These are phyloP conservation scores for Drosophila leontia DNA, from an alignment of 1,140 invertebrate species.

Conservation along the genomic window DNA sequence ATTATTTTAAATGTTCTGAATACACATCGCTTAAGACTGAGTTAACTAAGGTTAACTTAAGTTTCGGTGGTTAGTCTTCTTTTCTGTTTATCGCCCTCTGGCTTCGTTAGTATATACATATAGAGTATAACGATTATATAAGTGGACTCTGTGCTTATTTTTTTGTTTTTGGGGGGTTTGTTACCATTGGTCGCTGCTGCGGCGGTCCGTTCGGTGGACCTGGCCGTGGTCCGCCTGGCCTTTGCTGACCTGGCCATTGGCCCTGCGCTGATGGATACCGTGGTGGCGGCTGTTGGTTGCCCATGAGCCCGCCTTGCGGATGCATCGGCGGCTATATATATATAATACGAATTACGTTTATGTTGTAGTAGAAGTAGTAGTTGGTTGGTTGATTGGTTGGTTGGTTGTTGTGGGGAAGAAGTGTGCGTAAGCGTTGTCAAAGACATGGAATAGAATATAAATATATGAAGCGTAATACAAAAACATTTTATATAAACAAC, in stretches of 20 bases:
- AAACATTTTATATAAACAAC: conserved; percentile 66
- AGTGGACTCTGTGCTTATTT: conserved; percentile 44
- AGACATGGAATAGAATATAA: conserved; percentile 82
- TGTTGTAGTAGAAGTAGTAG: conserved; percentile 52
- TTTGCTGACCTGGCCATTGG: conserved; percentile 86
- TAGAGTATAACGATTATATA: conserved; percentile 27
- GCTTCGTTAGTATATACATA: conserved; percentile 41
- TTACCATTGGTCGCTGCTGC: conserved; percentile 90
- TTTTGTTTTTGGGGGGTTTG: conserved; percentile 41
- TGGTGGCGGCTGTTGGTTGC: conserved; percentile 86
- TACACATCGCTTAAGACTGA: conserved; percentile 70
- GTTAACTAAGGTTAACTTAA: conserved; percentile 75
- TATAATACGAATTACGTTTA: conserved; percentile 65
- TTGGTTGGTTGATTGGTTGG: conserved; percentile 17
- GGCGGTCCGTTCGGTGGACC: conserved; percentile 87
- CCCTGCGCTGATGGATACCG: conserved; percentile 83
- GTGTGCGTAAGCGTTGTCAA: conserved; percentile 80
- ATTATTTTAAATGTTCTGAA: conserved; percentile 76
- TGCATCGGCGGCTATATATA: conserved; percentile 84
- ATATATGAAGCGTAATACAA: conserved; percentile 79
- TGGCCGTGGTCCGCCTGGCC: conserved; percentile 89
- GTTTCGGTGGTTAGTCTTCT: conserved; percentile 59
- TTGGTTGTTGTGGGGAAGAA: conserved; percentile 71
- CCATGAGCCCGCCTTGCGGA: conserved; percentile 80
- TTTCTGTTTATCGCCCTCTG: conserved; percentile 17